Evolutionary conservation across 2,888 invertebrate genomes (phyloP), one percentile per base, ranked within the genome.

Genomic region (Eristalinus aeneus): DNA sequence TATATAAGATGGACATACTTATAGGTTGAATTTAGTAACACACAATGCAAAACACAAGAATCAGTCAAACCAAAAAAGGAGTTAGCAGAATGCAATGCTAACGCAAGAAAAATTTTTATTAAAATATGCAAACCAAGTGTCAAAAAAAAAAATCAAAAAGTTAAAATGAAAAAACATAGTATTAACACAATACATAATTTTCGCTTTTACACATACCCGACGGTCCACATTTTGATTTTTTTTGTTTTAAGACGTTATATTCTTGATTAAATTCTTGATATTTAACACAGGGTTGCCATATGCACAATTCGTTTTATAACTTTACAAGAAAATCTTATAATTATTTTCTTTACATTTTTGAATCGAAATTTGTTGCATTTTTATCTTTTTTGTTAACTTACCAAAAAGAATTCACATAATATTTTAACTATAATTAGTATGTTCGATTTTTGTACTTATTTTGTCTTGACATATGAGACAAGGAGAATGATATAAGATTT

Each of bases 341-440:
- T 27, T 23, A 56, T 12, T 56, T 56, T 56, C 10, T 71, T 53
- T 27, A 69, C 39, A 54, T 53, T n/a, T 60, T 72, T 64, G 22
- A 23, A 73, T 79, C 71, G 84, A 84, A 46, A 75, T 71, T 75
- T 80, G 69, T 75, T 84, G 75, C 80, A 80, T 84, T 84, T 84
- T 75, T 63, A 53, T 36, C 46, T 10, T 64, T 53, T 67, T 61
- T 53, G 11, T n/a, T 4, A n/a, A 78, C 82, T 78, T 83, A 83
- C 73, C 68, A 83, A 83, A 72, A 68, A 36, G 60, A 54, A 23
- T 54, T 6, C 61, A 65, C 60, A 2, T 61, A 56, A 5, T 2
- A 34, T 22, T 64, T 82, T 71, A 65, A 71, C 31, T 63, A 36
- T 46, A 36, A n/a, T 58, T 39, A 58, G 46, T 32, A 60, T 36